Conservation (phyloP, 2,113 vertebrate genomes). For the Malurus alboscapulatus region DNA sequence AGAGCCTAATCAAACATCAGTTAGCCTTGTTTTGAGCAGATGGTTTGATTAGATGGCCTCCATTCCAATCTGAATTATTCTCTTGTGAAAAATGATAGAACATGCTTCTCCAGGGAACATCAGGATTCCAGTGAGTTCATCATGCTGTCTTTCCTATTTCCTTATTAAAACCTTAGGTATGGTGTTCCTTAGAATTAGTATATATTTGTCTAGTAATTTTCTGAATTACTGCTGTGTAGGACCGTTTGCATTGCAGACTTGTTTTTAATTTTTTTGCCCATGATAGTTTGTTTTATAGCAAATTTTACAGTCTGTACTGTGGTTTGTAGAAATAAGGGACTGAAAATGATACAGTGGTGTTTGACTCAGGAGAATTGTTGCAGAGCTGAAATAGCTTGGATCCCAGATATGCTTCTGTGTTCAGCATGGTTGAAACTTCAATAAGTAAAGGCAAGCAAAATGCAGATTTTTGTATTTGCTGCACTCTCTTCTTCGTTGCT, state of each 20-base stretch:
- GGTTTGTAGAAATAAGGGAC: background rate
- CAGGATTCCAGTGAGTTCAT: background rate
- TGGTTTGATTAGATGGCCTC: background rate
- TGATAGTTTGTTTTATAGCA: background rate
- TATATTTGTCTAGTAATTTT: background rate
- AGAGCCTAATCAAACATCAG: background rate
- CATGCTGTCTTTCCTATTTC: background rate
- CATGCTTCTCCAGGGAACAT: background rate
- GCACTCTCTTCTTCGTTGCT: background rate
- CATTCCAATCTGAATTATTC: background rate
- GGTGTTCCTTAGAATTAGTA: background rate
- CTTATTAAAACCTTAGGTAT: background rate
- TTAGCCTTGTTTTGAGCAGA: background rate
- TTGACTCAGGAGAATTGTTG: background rate
- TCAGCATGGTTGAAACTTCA: background rate
- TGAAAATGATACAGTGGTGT: background rate
- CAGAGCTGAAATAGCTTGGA: background rate
- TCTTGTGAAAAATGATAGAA: background rate
- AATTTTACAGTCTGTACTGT: background rate
- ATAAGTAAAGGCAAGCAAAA: background rate
- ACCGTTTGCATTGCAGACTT: background rate
- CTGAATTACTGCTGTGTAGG: background rate
- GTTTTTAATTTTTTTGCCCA: background rate
- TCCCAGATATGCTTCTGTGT: background rate
- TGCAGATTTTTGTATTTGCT: background rate